Base-by-base conservation (phyloP, 37 sponge, comb jelly and placozoan species). In the Ephydatia muelleri region DNA sequence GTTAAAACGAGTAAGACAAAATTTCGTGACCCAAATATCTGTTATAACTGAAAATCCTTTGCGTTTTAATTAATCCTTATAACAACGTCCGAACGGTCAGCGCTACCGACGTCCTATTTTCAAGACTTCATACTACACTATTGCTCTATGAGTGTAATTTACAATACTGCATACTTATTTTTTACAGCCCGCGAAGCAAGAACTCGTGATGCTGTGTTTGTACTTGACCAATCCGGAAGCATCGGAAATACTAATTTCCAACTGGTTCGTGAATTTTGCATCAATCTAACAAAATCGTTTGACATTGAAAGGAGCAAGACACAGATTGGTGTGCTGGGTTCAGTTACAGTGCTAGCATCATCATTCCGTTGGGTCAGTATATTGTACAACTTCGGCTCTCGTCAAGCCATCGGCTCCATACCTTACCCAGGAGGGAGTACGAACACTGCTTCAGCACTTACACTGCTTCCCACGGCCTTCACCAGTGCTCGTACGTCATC, bases 381-480 rank as follows among this genome's bases (percentile, higher is more conserved):
- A 71, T 85, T 25, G 65, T 21, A 19, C 80, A 86, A 33, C 71
- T 78, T 72, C 67, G 72, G 30, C 35, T 68, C 35, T 31, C 72
- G 26, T 76, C 19, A 19, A 26, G 21, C 29, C 30, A 38, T 72
- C 40, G 70, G 29, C 22, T 30, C 37, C 3, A 23, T 49, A 26
- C 78, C 78, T 37, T 74, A 64, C 23, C 36, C 3, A 13, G 72
- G 82, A 43, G 70, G 64, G n/a, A 72, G 86, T 70, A 91, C 91
- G 21, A 86, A 91, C 68, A 91, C 91, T 26, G 86, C 86, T 25
- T 78, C 65, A 69, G 91, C 82, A 26, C 79, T 90, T 22, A 47
- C 28, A 2, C 57, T 85, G 8, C 72, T 82, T 0, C 28, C 23
- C 8, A 38, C 43, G 13, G 83, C 81, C 0, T 82, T 91, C 30